Percentiles rank a stretch among this genome's conserved stretches.
These are phyloP conservation scores for Hylaeus volcanicus DNA, from an alignment of 1,140 invertebrate genomes.

Conservation along the genomic window DNA sequence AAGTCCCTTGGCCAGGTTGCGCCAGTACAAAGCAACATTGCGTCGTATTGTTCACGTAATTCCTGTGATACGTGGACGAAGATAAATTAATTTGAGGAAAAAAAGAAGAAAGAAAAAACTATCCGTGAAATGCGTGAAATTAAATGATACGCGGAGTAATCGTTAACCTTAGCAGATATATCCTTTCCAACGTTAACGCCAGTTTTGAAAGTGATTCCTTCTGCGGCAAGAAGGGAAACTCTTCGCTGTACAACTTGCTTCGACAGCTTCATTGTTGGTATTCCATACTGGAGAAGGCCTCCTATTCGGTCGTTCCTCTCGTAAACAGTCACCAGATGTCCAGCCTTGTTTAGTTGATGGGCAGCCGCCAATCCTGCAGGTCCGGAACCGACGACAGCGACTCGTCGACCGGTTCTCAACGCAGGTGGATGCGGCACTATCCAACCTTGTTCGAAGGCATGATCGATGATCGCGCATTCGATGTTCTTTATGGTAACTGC, in stretches of 20 bases:
- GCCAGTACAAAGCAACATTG: conserved; percentile 94
- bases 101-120: not conserved
- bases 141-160: too few species aligned
- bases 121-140: not conserved
- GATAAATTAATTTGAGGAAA: not conserved
- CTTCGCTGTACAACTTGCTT: conserved; percentile 96
- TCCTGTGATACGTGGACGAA: conserved; percentile 72
- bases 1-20: conserved; percentile 98
- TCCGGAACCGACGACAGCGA: conserved; percentile 97
- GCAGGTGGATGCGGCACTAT: conserved; percentile 89
- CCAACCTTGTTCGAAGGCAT: conserved; percentile 98
- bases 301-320: conserved; percentile 97
- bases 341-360: conserved; percentile 97
- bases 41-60: conserved; percentile 89
- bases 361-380: conserved; percentile 97
- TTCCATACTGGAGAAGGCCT: conserved; percentile 97
- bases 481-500: conserved; percentile 99
- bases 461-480: conserved; percentile 99
- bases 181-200: conserved; percentile 96
- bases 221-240: conserved; percentile 91
- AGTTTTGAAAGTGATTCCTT: conserved; percentile 96
- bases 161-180: conserved; percentile 86
- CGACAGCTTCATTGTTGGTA: conserved; percentile 98
- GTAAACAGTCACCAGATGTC: conserved; percentile 95
- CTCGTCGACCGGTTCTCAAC: conserved; percentile 89